Conservation (phyloP, 1,140 invertebrate species). For the Contarinia nasturtii region DNA sequence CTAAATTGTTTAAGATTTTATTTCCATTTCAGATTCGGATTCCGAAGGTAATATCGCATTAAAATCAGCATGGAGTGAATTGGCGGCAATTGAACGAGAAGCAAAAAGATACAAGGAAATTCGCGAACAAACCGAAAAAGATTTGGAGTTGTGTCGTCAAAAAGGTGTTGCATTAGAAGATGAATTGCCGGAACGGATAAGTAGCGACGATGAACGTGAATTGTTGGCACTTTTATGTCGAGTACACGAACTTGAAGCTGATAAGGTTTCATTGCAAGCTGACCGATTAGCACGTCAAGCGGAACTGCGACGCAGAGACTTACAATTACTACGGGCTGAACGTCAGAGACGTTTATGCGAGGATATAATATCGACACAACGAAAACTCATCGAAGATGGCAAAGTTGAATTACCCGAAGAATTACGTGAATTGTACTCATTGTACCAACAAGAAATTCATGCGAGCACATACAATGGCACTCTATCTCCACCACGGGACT, state of each 20-base stretch:
- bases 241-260: constrained; percentile 79
- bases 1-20: neutral
- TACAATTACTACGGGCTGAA: constrained; percentile 65
- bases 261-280: constrained; percentile 78
- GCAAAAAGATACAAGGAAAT: constrained; percentile 61
- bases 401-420: constrained; percentile 50
- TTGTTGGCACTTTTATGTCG: constrained; percentile 64
- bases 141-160: constrained; percentile 54
- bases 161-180: constrained; percentile 60
- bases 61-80: constrained; percentile 64
- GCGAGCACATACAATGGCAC: constrained; percentile 31
- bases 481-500: constrained; percentile 4
- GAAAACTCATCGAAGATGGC: constrained; percentile 62
- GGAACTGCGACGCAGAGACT: constrained; percentile 63
- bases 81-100: constrained; percentile 67
- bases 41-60: constrained; percentile 50
- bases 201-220: constrained; percentile 71
- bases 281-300: constrained; percentile 66
- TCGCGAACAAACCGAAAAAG: constrained; percentile 51
- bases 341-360: constrained; percentile 71
- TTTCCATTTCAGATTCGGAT: constrained; percentile 13
- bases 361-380: constrained; percentile 76
- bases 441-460: constrained; percentile 73
- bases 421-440: constrained; percentile 61
- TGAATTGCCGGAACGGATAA: constrained; percentile 66